Conservation (phyloP, 1,140 invertebrate genomes). For the Macrostomum lignano region DNA sequence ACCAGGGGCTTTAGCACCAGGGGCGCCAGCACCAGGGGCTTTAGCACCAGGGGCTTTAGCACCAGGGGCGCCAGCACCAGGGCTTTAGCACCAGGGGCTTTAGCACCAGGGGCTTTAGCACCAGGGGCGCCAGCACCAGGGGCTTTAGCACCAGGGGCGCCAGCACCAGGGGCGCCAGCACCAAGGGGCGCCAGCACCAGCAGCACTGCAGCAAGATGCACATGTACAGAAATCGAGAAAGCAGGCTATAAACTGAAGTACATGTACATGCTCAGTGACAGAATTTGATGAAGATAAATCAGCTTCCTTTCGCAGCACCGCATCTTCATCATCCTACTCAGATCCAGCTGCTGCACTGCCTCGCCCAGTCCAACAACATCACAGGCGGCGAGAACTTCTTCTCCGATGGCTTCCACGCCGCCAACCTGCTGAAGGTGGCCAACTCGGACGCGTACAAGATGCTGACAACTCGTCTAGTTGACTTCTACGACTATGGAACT, state of each 20-base stretch:
- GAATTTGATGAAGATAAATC: background rate
- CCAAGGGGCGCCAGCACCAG: too few relatives aligned
- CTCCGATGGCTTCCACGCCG: constrained; percentile 35
- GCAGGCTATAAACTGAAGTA: constrained; percentile 25
- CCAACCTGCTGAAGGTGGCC: constrained; percentile 30
- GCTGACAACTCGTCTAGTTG: constrained; percentile 31
- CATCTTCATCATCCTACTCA: too few relatives aligned
- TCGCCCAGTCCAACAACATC: constrained; percentile 35
- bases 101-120: too few relatives aligned
- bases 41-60: too few relatives aligned
- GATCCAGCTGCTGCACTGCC: constrained; percentile 37
- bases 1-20: too few relatives aligned
- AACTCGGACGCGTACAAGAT: constrained; percentile 31
- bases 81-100: too few relatives aligned
- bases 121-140: too few relatives aligned
- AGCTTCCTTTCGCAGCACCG: constrained; percentile 8
- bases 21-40: too few relatives aligned
- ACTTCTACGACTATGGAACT: constrained; percentile 36
- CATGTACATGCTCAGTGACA: constrained; percentile 1
- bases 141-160: too few relatives aligned
- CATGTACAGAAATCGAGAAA: constrained; percentile 43
- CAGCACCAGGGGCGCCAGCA: too few relatives aligned
- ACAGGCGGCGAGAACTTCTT: constrained; percentile 36
- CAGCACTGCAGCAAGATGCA: too few relatives aligned
- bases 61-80: too few relatives aligned